A percentile compares a stretch with the other conserved stretches of the same genome.
These are phyloP conservation scores for Bos javanicus DNA, from an alignment of 2,113 vertebrate genomes.

Conservation along the genomic window DNA sequence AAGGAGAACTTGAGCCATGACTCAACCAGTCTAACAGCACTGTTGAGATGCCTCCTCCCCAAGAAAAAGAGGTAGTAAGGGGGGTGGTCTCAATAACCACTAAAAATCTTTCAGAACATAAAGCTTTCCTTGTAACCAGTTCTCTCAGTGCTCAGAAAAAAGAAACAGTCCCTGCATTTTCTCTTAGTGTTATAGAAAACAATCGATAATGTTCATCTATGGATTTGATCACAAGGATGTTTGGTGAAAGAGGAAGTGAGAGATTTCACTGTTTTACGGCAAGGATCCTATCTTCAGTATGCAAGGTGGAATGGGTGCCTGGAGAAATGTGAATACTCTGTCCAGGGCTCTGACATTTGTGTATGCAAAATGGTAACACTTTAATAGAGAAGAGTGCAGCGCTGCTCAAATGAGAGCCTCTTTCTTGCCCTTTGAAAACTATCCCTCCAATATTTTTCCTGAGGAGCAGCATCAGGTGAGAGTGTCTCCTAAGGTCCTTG, in stretches of 20 bases:
- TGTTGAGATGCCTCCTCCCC: background rate
- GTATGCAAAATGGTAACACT: background rate
- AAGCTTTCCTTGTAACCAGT: background rate
- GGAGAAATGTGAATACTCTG: background rate
- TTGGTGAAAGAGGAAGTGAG: background rate
- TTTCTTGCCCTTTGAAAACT: background rate
- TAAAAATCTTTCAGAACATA: slow-evolving; percentile 28
- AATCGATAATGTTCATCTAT: background rate
- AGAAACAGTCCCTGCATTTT: background rate
- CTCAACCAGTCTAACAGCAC: background rate
- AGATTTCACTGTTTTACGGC: background rate
- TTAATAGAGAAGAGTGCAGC: background rate
- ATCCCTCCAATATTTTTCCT: background rate
- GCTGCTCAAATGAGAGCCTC: background rate
- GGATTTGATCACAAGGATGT: slow-evolving; percentile 1
- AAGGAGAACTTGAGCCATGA: background rate
- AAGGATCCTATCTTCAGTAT: background rate
- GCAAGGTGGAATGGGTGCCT: background rate
- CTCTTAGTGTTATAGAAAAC: background rate
- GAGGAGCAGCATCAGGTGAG: background rate
- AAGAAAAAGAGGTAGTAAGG: background rate
- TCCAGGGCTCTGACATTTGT: background rate
- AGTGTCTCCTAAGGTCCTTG: background rate
- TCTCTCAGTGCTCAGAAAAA: background rate
- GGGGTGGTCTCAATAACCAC: background rate